A percentile compares a stretch with the other conserved stretches of the same genome.
Conservation (phyloP, 2,888 invertebrate species). For the Harpalus rufipes region DNA sequence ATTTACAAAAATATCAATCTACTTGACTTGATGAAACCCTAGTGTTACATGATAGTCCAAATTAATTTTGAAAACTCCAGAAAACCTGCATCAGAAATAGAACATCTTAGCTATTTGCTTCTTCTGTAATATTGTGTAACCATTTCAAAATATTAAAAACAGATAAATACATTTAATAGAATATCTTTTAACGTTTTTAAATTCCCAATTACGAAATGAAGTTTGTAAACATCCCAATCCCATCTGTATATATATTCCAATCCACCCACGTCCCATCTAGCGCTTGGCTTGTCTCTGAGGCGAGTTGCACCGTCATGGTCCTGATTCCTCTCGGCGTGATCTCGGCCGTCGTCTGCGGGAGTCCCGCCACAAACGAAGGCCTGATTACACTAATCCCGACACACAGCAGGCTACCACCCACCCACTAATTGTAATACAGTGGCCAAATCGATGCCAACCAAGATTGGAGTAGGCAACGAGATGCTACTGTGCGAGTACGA, state of each 20-base stretch:
- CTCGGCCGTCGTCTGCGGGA: slow-evolving; percentile 35
- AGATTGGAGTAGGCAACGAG: neutral
- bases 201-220: too few species aligned
- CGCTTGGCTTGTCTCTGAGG: neutral
- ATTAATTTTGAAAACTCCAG: too few species aligned
- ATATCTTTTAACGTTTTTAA: too few species aligned
- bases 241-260: neutral
- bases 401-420: slow-evolving; percentile 76
- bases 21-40: too few species aligned
- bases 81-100: too few species aligned
- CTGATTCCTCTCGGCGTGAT: neutral
- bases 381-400: slow-evolving; percentile 74
- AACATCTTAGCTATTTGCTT: too few species aligned
- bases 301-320: slow-evolving; percentile 6
- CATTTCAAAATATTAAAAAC: too few species aligned
- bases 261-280: neutral
- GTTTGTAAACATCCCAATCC: neutral
- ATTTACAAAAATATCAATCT: too few species aligned
- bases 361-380: slow-evolving; percentile 63
- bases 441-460: slow-evolving; percentile 51
- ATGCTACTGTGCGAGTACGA: slow-evolving; percentile 13
- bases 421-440: slow-evolving; percentile 76
- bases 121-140: too few species aligned
- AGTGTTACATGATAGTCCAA: too few species aligned
- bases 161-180: too few species aligned